phyloP scores from a whole-genome alignment of 2,888 invertebrate species.

The Oscheius sp. region DNA sequence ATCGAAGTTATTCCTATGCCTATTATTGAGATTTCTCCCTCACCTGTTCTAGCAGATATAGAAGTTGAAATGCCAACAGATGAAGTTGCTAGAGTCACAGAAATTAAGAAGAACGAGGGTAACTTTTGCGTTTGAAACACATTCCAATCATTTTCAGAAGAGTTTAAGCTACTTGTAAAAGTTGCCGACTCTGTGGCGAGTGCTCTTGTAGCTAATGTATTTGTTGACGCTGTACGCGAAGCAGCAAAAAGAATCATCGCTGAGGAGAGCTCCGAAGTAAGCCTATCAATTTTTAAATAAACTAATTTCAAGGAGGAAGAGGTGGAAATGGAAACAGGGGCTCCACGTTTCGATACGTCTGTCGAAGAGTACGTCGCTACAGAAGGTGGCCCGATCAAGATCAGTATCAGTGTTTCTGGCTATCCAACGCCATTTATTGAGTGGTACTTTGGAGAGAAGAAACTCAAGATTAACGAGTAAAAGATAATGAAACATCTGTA shows the following conservation, averaged over 20 bases:
- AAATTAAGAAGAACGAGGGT: slow-evolving; percentile 52
- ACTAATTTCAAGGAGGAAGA: slow-evolving; percentile 42
- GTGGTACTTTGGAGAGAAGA: slow-evolving; percentile 51
- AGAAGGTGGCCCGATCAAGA: slow-evolving; percentile 48
- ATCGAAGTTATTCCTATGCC: slow-evolving; percentile 8
- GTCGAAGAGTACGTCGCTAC: slow-evolving; percentile 53
- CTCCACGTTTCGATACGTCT: slow-evolving; percentile 49
- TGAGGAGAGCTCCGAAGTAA: slow-evolving; percentile 25
- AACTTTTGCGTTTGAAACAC: neutral
- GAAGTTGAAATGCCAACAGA: slow-evolving; percentile 22
- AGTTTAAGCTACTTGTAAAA: slow-evolving; percentile 65
- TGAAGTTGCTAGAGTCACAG: slow-evolving; percentile 40
- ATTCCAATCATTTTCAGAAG: slow-evolving; percentile 37
- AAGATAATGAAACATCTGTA: neutral
- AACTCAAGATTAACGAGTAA: slow-evolving; percentile 46
- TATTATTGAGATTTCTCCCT: neutral
- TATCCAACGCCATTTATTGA: slow-evolving; percentile 56
- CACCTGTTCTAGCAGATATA: slow-evolving; percentile 3
- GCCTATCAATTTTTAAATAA: too few species aligned
- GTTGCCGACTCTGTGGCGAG: slow-evolving; percentile 68
- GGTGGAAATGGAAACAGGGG: slow-evolving; percentile 14
- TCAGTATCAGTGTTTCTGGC: slow-evolving; percentile 48
- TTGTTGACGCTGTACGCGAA: slow-evolving; percentile 65
- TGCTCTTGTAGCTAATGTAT: slow-evolving; percentile 64
- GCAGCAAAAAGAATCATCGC: slow-evolving; percentile 52